Conservation (phyloP, 2,113 vertebrate genomes). For the Etheostoma spectabile region DNA sequence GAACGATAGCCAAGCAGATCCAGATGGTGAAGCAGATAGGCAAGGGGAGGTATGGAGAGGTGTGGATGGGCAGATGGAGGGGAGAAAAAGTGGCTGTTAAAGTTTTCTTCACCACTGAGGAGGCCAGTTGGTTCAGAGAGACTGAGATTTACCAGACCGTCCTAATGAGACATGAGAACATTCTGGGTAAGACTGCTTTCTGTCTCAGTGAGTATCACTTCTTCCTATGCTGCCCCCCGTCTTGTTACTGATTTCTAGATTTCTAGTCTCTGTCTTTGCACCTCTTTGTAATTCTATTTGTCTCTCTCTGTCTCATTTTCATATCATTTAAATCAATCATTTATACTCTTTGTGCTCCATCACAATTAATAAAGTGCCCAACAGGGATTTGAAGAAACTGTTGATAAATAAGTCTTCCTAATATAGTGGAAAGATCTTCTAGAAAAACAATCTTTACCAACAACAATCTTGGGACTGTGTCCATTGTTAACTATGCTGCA, state of each 20-base stretch:
- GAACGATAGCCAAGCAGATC: constrained; percentile 98
- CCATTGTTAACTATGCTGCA: constrained; percentile 25
- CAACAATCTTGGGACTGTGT: not conserved
- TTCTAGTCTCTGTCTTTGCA: not conserved
- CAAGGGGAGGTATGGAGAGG: constrained; percentile 97
- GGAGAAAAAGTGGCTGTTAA: constrained; percentile 97
- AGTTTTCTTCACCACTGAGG: constrained; percentile 97
- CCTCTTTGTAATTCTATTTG: not conserved
- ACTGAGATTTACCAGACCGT: constrained; percentile 99
- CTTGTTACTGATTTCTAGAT: not conserved
- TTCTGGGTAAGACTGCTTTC: constrained; percentile 88
- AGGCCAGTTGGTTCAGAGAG: constrained; percentile 99
- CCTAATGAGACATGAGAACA: constrained; percentile 98
- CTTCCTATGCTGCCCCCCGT: not conserved
- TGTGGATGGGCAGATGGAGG: constrained; percentile 98
- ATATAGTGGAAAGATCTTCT: too few relatives aligned
- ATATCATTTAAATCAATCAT: not conserved
- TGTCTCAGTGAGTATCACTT: not conserved
- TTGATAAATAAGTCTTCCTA: not conserved
- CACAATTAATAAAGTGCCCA: not conserved
- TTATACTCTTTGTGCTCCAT: not conserved
- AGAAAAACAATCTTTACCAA: too few relatives aligned
- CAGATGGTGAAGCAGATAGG: constrained; percentile 99
- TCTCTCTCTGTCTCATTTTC: not conserved
- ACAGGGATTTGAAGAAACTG: not conserved